These are phyloP conservation scores for Ancistrus triradiatus DNA, from an alignment of 2,113 vertebrate genomes.

Conservation along the genomic window DNA sequence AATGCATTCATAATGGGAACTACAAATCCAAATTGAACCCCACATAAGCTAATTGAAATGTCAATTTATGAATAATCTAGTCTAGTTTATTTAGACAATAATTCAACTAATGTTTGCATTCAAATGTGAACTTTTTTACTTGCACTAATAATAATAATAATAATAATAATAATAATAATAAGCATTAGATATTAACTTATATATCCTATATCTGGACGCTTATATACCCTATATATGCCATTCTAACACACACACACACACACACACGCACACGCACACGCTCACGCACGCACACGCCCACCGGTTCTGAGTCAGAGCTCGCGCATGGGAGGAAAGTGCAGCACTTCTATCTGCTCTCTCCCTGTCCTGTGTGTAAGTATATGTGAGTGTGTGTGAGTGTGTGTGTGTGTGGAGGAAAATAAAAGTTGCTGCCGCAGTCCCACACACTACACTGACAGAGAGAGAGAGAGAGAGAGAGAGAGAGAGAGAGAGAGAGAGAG, in stretches of 20 bases:
- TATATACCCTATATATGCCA: too few species aligned
- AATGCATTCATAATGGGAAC: too few species aligned
- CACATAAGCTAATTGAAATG: too few species aligned
- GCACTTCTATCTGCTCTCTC: slow-evolving; percentile 56
- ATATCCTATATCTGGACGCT: too few species aligned
- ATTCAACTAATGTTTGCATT: too few species aligned
- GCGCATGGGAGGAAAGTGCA: slow-evolving; percentile 60
- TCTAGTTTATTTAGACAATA: too few species aligned
- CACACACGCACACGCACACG: slow-evolving; percentile 40
- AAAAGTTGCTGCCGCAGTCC: slow-evolving; percentile 18
- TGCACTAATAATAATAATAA: too few species aligned
- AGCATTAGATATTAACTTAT: too few species aligned
- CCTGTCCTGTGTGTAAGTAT: slow-evolving; percentile 55
- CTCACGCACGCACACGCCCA: slow-evolving; percentile 42
- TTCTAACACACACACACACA: slow-evolving; percentile 46
- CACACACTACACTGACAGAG: slow-evolving; percentile 7
- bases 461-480: slow-evolving; percentile 13
- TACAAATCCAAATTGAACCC: too few species aligned
- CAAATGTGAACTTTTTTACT: too few species aligned
- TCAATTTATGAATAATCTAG: too few species aligned
- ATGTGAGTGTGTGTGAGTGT: slow-evolving; percentile 40
- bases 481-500: slow-evolving; percentile 20
- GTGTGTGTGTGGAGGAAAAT: slow-evolving; percentile 21
- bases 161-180: too few species aligned
- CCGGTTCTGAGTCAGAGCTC: slow-evolving; percentile 61